Evolutionary conservation across 2,888 invertebrate genomes (phyloP).

Genomic region (Vesta saturnalis): DNA sequence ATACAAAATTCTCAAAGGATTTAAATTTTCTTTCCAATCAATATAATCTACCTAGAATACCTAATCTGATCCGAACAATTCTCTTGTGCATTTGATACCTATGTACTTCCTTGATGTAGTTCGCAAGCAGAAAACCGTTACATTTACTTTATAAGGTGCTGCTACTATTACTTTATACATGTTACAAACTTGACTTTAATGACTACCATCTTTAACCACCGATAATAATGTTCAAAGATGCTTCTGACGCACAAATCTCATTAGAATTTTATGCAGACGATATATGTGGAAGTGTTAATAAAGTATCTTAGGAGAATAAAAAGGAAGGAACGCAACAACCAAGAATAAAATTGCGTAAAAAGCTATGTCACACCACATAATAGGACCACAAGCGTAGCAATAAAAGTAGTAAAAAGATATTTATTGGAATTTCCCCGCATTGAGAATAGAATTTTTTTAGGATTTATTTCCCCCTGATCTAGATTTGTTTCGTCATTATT

Average conservation of each 20-base stretch:
- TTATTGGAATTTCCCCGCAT: conserved; percentile 11
- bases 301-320: neutral
- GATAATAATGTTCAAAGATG: no score
- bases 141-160: conserved; percentile 24
- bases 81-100: conserved; percentile 24
- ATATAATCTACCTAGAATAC: neutral
- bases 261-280: neutral
- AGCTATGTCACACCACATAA: conserved; percentile 11
- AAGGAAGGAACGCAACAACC: neutral
- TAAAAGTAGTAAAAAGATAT: conserved; percentile 15
- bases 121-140: conserved; percentile 29
- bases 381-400: conserved; percentile 9
- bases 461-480: conserved; percentile 11
- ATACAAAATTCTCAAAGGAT: neutral
- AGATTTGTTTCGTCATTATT: conserved; percentile 15
- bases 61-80: conserved; percentile 24
- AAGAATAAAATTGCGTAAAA: conserved; percentile 12
- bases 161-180: conserved; percentile 19
- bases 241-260: neutral
- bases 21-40: neutral
- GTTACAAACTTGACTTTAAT: conserved; percentile 19
- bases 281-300: conserved; percentile 4
- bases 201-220: conserved; percentile 13
- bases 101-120: conserved; percentile 32
- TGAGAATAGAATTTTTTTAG: conserved; percentile 9